Evolutionary conservation across 2,797 vertebrate species (phyloP).

Genomic region (Scomberomorus guttatus): DNA sequence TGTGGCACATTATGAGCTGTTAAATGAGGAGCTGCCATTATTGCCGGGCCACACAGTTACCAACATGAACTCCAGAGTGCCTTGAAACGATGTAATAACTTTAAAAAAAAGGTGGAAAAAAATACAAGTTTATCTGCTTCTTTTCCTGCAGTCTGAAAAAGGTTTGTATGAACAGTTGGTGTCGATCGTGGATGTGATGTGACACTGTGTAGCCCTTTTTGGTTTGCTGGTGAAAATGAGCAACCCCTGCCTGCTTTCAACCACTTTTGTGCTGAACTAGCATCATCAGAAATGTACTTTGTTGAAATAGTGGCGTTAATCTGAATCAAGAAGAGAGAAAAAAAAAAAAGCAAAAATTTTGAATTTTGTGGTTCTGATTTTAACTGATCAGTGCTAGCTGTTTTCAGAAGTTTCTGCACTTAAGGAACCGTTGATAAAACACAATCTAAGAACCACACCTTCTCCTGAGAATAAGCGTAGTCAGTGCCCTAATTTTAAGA

Average conservation of each 20-base stretch:
- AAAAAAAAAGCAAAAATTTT: neutral
- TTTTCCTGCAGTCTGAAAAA: neutral
- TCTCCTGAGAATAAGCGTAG: conserved; percentile 54
- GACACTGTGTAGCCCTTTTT: conserved; percentile 71
- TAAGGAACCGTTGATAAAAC: conserved; percentile 40
- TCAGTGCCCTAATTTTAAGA: conserved; percentile 30
- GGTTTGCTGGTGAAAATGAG: conserved; percentile 76
- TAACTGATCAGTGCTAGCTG: conserved; percentile 17
- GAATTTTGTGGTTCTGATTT: conserved; percentile 21
- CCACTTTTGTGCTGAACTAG: conserved; percentile 44
- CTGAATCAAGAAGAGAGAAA: neutral
- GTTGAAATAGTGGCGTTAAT: neutral
- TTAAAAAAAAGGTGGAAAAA: neutral
- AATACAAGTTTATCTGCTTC: neutral
- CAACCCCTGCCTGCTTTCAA: conserved; percentile 30
- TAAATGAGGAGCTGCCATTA: conserved; percentile 59
- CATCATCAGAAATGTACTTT: conserved; percentile 10
- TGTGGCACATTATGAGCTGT: conserved; percentile 13
- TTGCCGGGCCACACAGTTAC: conserved; percentile 63
- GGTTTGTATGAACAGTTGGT: neutral
- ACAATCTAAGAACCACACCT: conserved; percentile 36
- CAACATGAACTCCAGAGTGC: conserved; percentile 11
- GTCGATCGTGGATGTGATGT: neutral
- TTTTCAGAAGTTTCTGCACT: conserved; percentile 61
- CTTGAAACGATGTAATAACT: neutral